A percentile compares a stretch with the other conserved stretches of the same genome.
phyloP scores from a whole-genome alignment of 1,140 invertebrate genomes.

The Ceratoteleas bidentatus region DNA sequence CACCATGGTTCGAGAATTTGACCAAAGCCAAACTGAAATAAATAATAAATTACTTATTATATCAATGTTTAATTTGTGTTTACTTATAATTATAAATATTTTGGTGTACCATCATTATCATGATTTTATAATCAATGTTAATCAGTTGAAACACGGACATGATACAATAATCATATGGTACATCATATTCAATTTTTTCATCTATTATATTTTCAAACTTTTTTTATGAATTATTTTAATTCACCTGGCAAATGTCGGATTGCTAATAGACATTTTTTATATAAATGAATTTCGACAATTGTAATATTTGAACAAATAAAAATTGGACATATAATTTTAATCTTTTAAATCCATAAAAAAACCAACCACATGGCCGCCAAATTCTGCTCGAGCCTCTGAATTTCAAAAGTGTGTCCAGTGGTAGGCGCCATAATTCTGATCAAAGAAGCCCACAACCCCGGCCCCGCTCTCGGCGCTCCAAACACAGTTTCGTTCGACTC shows the following conservation, averaged over 20 bases:
- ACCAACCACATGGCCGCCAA: constrained; percentile 95
- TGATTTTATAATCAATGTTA: not conserved
- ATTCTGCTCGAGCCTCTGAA: constrained; percentile 95
- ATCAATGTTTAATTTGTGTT: no score
- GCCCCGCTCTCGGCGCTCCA: constrained; percentile 97
- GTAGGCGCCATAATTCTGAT: constrained; percentile 96
- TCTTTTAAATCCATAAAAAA: no score
- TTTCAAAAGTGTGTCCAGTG: constrained; percentile 88
- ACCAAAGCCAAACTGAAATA: constrained; percentile 87
- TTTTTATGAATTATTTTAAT: constrained; percentile 30
- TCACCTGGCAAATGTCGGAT: no score
- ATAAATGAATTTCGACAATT: no score
- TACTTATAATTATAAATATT: constrained; percentile 7
- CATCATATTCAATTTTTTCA: no score
- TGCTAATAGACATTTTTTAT: no score
- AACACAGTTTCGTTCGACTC: constrained; percentile 96
- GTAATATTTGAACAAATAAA: no score
- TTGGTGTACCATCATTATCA: not conserved
- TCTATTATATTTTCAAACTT: constrained; percentile 24
- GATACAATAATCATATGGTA: not conserved
- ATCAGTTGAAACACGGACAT: not conserved
- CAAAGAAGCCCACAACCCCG: constrained; percentile 98
- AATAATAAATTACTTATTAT: no score
- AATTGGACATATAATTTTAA: no score
- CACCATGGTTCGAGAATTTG: constrained; percentile 87